Conservation (phyloP, 2,113 vertebrate genomes). For the Pithys albifrons region DNA sequence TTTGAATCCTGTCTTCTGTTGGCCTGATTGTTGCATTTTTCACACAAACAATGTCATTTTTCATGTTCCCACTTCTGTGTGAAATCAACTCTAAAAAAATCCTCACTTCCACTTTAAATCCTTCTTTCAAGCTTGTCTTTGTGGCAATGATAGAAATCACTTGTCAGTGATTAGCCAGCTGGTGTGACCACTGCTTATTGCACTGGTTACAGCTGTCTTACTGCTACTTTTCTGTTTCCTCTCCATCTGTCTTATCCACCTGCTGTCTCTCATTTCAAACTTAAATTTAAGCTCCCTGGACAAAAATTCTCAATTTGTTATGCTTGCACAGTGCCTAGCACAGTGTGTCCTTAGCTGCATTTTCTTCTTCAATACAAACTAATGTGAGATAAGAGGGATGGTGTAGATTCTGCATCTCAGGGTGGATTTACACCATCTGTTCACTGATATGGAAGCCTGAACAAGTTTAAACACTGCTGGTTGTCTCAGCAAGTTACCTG, state of each 20-base stretch:
- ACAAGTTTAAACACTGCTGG: neutral
- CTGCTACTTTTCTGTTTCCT: slow-evolving; percentile 52
- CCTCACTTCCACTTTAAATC: slow-evolving; percentile 23
- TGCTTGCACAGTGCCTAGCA: slow-evolving; percentile 4
- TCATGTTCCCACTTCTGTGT: neutral
- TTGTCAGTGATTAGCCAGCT: slow-evolving; percentile 57
- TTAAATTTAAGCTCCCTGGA: slow-evolving; percentile 46
- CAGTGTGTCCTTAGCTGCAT: neutral
- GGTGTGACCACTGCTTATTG: slow-evolving; percentile 55
- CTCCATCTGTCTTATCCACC: slow-evolving; percentile 65
- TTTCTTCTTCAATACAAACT: neutral
- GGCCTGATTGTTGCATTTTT: neutral
- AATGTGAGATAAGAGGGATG: rapidly evolving
- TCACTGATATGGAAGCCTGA: neutral
- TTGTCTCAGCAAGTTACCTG: neutral
- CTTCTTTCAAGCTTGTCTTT: slow-evolving; percentile 3
- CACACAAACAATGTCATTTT: neutral
- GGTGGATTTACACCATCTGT: neutral
- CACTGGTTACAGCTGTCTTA: slow-evolving; percentile 54
- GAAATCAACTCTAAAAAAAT: slow-evolving; percentile 5
- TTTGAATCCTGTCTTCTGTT: neutral
- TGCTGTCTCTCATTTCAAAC: slow-evolving; percentile 52
- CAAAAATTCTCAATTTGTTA: slow-evolving; percentile 34
- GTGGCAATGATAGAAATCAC: neutral
- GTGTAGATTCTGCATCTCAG: neutral